Percentiles rank a stretch among this genome's conserved stretches.
Evolutionary conservation across 2,797 vertebrate species (phyloP).

Genomic region (Schizopygopsis malacanthus): DNA sequence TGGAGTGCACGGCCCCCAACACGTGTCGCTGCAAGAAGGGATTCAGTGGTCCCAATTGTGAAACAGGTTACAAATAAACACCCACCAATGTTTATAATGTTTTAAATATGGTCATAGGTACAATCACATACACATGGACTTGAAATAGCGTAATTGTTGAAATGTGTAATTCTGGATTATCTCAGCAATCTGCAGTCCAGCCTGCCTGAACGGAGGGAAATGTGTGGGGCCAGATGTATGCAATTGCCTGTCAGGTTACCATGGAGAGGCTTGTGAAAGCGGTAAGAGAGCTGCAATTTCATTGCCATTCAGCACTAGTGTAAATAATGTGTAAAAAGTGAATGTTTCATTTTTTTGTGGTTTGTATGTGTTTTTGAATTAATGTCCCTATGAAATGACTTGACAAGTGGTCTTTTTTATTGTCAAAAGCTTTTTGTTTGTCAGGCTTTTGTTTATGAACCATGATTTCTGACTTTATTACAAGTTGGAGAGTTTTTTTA

Average conservation of each 20-base stretch:
- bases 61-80: constrained; percentile 66
- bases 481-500: not conserved
- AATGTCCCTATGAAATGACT: not conserved
- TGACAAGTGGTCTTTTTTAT: not conserved
- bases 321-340: not conserved
- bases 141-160: not conserved
- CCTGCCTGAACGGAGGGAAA: constrained; percentile 65
- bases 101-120: not conserved
- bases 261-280: constrained; percentile 72
- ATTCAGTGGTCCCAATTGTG: constrained; percentile 71
- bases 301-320: not conserved
- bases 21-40: constrained; percentile 77
- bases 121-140: not conserved
- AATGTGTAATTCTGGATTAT: not conserved
- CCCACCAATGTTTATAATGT: not conserved
- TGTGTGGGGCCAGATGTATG: constrained; percentile 68
- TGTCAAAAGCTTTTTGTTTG: not conserved
- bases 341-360: not conserved
- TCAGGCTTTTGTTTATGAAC: not conserved
- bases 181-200: constrained; percentile 71
- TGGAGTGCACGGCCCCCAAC: constrained; percentile 77
- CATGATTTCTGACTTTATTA: not conserved
- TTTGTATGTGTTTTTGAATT: not conserved
- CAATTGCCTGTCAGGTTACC: constrained; percentile 71
- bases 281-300: constrained; percentile 52